Evolutionary conservation across 1,140 invertebrate genomes (phyloP).

Genomic region (Eriosoma lanigerum): DNA sequence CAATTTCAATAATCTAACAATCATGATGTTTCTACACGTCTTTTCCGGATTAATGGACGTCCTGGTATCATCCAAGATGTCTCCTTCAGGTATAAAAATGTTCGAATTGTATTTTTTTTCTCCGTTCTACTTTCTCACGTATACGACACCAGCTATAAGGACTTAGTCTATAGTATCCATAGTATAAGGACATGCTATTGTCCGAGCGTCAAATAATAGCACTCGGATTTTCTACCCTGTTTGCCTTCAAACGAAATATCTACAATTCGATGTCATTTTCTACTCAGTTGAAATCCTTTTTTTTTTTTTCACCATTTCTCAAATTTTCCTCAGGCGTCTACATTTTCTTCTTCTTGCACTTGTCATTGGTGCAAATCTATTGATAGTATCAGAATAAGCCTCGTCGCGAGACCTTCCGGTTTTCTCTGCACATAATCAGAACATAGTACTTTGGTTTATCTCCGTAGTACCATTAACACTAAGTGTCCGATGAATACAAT

Average conservation of each 20-base stretch:
- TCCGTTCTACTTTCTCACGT: background rate
- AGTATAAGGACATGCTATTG: background rate
- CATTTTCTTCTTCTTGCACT: background rate
- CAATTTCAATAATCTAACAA: background rate
- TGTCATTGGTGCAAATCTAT: background rate
- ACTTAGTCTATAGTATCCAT: too few relatives aligned
- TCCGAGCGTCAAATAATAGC: background rate
- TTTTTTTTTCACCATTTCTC: background rate
- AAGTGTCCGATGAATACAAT: constrained; percentile 8
- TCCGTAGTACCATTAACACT: constrained; percentile 19
- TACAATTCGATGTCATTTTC: constrained; percentile 39
- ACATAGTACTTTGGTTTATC: constrained; percentile 42
- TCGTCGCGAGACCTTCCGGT: background rate
- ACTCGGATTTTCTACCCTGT: constrained; percentile 1
- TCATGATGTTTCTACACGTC: background rate
- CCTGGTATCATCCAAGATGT: background rate
- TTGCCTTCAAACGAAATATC: background rate
- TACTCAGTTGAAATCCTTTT: constrained; percentile 1
- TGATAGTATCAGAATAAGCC: constrained; percentile 24
- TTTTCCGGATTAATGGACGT: background rate
- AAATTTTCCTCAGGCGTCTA: background rate
- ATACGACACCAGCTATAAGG: background rate
- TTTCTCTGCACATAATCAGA: constrained; percentile 15
- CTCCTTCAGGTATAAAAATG: background rate
- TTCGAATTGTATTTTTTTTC: constrained; percentile 5